Conservation (phyloP, 30 jellyfish, hydroid and myxozoan species). For the Turritopsis dohrnii region DNA sequence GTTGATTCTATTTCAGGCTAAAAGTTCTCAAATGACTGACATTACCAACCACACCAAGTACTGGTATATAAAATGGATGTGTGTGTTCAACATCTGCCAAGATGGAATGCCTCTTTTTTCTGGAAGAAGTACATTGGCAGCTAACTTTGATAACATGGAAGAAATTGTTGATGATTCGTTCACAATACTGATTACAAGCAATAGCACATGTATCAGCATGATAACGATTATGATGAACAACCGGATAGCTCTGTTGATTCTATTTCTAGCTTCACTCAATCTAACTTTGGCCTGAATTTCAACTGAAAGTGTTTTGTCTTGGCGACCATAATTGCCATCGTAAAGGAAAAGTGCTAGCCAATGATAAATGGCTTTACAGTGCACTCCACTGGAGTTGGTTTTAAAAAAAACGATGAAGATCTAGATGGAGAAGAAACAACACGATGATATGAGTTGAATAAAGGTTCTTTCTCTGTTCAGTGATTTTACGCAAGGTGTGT, state of each 20-base stretch:
- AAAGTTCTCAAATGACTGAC: too few species aligned
- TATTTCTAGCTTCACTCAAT: neutral
- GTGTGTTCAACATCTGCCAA: too few species aligned
- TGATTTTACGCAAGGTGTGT: neutral
- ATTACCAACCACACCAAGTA: too few species aligned
- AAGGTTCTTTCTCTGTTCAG: neutral
- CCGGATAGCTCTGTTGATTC: too few species aligned
- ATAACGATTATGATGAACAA: too few species aligned
- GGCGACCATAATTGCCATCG: neutral
- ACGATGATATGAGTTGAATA: neutral
- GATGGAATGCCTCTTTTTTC: too few species aligned
- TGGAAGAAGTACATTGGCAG: slow-evolving; percentile 2
- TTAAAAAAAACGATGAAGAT: neutral
- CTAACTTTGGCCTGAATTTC: neutral
- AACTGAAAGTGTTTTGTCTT: neutral
- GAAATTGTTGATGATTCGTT: neutral
- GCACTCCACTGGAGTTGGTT: neutral
- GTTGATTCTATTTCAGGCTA: too few species aligned
- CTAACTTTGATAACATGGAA: neutral
- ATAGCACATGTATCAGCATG: too few species aligned
- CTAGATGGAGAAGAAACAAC: neutral
- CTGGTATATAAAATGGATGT: too few species aligned
- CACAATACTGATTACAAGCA: neutral
- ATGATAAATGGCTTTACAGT: neutral
- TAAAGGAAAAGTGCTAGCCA: neutral